Evolutionary conservation across 2,113 vertebrate genomes (phyloP), one percentile per base, ranked within the genome.

Genomic region (Scomber japonicus): DNA sequence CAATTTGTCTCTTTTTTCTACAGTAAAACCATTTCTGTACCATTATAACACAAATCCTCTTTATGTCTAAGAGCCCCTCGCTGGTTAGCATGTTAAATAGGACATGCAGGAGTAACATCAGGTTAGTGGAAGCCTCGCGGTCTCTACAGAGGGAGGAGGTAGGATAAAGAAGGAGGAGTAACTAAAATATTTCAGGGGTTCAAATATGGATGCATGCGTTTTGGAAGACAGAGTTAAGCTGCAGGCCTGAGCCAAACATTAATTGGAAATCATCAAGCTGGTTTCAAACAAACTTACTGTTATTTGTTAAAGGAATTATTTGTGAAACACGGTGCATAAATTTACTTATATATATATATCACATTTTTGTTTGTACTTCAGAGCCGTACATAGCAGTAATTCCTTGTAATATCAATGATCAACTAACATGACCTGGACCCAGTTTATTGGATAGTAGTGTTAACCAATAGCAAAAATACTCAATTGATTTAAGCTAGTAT

Each of bases 51-150:
- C 6, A 71, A 49, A 71, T 76, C 49, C 74, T 80, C 1, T 14
- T 67, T 55, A 59, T 77, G 68, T 86, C 83, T 90, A 83, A 88
- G 92, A 91, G 92, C 93, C 91, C 93, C 91, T 91, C 10, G 44
- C 64, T 91, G 59, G 40, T 88, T 73, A 69, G 57, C 12, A 85
- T 77, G 78, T 88, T 89, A 82, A 72, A 69, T 66, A 75, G 64
- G 55, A 89, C 88, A 91, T 88, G 88, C 81, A 80, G 78, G 68
- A 68, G 49, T 40, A 60, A 57, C 11, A 81, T 53, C 19, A 48
- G 65, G 80, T 82, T 80, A 75, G 61, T 73, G 57, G 75, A 65
- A 61, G 67, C 80, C 48, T 81, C 16, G 19, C 46, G 45, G 61
- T 51, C 15, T 71, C 57, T 81, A 61, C 55, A 54, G 40, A 55